A percentile compares a stretch with the other conserved stretches of the same genome.
Conservation (phyloP, 2,797 vertebrate species). For the Sebastes umbrosus region DNA sequence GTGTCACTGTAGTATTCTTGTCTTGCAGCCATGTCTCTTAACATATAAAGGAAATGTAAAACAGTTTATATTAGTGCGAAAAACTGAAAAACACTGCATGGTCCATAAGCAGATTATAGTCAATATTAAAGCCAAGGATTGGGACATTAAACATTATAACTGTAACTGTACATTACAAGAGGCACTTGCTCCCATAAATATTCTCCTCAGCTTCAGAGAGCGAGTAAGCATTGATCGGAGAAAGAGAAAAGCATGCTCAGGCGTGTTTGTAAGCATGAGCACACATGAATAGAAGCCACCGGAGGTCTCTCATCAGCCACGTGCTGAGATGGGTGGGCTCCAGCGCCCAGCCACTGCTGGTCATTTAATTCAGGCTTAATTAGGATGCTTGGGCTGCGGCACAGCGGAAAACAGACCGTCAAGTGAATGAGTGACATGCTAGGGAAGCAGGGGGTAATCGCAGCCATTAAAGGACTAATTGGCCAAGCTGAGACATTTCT, state of each 20-base stretch:
- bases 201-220: slow-evolving; percentile 1
- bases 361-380: slow-evolving; percentile 73
- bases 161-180: not conserved
- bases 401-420: slow-evolving; percentile 49
- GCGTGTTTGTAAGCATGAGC: slow-evolving; percentile 26
- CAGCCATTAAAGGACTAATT: slow-evolving; percentile 71
- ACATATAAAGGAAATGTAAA: not conserved
- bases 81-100: not conserved
- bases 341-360: slow-evolving; percentile 52
- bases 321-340: slow-evolving; percentile 54
- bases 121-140: not conserved
- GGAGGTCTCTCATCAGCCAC: slow-evolving; percentile 35
- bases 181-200: not conserved
- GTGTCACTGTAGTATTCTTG: not conserved
- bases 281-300: slow-evolving; percentile 38
- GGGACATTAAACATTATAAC: not conserved
- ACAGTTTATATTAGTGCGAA: not conserved
- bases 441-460: slow-evolving; percentile 61
- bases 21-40: not conserved
- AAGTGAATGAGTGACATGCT: slow-evolving; percentile 68
- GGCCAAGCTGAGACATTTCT: slow-evolving; percentile 64
- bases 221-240: not conserved
- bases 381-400: slow-evolving; percentile 59
- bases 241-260: not conserved
- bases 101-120: not conserved